Evolutionary conservation across 2,888 invertebrate genomes (phyloP).

Genomic region (Sarcophaga variegata): DNA sequence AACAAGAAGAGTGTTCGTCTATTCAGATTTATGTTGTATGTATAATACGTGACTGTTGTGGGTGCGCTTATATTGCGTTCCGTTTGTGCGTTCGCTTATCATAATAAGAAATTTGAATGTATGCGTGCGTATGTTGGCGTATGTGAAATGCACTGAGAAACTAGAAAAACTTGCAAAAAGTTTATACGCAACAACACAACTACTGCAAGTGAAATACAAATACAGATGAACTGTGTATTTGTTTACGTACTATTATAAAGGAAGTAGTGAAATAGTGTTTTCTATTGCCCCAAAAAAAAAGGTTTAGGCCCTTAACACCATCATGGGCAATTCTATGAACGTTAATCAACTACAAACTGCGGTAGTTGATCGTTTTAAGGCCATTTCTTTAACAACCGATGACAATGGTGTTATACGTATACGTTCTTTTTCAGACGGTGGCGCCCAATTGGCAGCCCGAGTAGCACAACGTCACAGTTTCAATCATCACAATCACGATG

Average conservation of each 20-base stretch:
- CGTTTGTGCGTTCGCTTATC: background rate
- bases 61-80: background rate
- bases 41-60: background rate
- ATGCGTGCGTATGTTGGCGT: background rate
- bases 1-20: background rate
- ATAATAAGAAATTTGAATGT: background rate
- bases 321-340: slow-evolving; percentile 78
- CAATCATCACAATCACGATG: slow-evolving; percentile 52
- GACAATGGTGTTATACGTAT: slow-evolving; percentile 77
- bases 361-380: slow-evolving; percentile 78
- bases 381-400: slow-evolving; percentile 77
- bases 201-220: background rate
- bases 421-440: slow-evolving; percentile 78
- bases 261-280: background rate
- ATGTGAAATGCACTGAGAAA: slow-evolving; percentile 4
- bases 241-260: background rate
- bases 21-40: background rate
- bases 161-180: background rate
- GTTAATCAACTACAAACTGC: slow-evolving; percentile 77
- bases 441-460: slow-evolving; percentile 72
- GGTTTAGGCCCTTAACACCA: background rate
- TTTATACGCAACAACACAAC: background rate
- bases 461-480: slow-evolving; percentile 69
- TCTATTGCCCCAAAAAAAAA: background rate
- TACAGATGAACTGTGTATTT: slow-evolving; percentile 25